phyloP scores from a whole-genome alignment of 2,797 vertebrate genomes.

The Hyperoplus immaculatus region DNA sequence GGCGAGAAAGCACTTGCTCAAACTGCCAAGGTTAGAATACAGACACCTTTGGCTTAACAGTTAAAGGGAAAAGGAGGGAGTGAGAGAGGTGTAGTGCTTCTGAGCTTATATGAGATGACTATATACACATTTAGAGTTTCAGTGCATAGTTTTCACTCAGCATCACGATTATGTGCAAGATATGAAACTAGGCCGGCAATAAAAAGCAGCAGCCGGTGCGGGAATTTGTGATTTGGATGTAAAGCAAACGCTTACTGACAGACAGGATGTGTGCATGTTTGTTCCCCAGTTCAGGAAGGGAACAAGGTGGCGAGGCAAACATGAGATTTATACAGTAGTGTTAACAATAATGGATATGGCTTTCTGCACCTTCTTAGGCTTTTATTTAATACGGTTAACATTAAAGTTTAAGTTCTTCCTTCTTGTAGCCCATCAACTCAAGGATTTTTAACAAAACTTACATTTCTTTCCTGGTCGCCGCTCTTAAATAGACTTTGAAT shows the following conservation, averaged over 20 bases:
- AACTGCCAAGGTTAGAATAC: constrained; percentile 10
- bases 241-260: background rate
- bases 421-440: background rate
- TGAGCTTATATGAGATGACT: constrained; percentile 52
- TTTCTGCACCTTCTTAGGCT: constrained; percentile 45
- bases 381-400: background rate
- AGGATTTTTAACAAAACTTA: background rate
- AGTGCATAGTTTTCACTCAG: constrained; percentile 87
- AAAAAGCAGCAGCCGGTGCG: constrained; percentile 44
- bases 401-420: background rate
- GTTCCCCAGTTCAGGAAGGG: background rate
- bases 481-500: too few relatives aligned
- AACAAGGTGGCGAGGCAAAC: background rate
- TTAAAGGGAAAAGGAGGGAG: constrained; percentile 42
- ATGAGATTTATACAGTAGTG: constrained; percentile 1
- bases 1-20: constrained; percentile 21
- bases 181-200: constrained; percentile 38
- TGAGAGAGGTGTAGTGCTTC: constrained; percentile 39
- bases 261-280: constrained; percentile 1
- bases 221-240: background rate
- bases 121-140: constrained; percentile 62
- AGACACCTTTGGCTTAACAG: constrained; percentile 53
- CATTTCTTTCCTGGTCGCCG: background rate
- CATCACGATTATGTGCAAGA: constrained; percentile 75
- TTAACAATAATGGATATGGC: constrained; percentile 48